A percentile compares a stretch with the other conserved stretches of the same genome.
Conservation (phyloP, 2,797 vertebrate species). For the Sebastes melanostomus region DNA sequence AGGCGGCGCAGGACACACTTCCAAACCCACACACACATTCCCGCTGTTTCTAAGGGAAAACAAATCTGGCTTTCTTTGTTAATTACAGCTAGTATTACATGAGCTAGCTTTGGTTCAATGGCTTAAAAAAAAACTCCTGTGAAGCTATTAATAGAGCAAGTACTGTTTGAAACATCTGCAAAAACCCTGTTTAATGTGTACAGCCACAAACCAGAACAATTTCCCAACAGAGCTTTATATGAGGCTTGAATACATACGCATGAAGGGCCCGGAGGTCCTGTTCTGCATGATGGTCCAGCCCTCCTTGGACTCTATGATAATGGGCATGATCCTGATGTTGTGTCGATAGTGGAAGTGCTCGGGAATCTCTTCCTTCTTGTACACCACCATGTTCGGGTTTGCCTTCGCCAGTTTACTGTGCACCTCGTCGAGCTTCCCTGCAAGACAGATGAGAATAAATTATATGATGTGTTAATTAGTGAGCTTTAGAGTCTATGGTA, state of each 20-base stretch:
- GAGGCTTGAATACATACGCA: slow-evolving; percentile 79
- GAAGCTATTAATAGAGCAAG: slow-evolving; percentile 61
- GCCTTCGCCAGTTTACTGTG: slow-evolving; percentile 82
- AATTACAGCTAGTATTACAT: slow-evolving; percentile 38
- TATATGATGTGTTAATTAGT: neutral
- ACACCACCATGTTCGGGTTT: slow-evolving; percentile 89
- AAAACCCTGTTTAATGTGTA: neutral
- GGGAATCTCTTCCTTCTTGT: slow-evolving; percentile 89
- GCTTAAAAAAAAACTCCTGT: neutral
- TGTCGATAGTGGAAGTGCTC: slow-evolving; percentile 87
- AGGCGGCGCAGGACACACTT: neutral
- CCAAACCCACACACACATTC: neutral
- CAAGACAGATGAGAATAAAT: neutral
- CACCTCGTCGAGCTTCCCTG: slow-evolving; percentile 89
- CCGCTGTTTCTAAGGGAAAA: slow-evolving; percentile 13
- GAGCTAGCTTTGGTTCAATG: slow-evolving; percentile 8
- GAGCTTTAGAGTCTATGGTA: neutral
- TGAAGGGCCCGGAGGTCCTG: slow-evolving; percentile 78
- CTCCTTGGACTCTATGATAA: slow-evolving; percentile 88
- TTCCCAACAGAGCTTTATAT: neutral
- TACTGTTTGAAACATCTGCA: neutral
- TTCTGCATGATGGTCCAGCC: slow-evolving; percentile 91
- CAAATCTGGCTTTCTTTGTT: slow-evolving; percentile 41
- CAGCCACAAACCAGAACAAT: neutral
- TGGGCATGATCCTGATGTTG: slow-evolving; percentile 87